Conservation (phyloP, 2,888 invertebrate species). For the Drosophila histrio region DNA sequence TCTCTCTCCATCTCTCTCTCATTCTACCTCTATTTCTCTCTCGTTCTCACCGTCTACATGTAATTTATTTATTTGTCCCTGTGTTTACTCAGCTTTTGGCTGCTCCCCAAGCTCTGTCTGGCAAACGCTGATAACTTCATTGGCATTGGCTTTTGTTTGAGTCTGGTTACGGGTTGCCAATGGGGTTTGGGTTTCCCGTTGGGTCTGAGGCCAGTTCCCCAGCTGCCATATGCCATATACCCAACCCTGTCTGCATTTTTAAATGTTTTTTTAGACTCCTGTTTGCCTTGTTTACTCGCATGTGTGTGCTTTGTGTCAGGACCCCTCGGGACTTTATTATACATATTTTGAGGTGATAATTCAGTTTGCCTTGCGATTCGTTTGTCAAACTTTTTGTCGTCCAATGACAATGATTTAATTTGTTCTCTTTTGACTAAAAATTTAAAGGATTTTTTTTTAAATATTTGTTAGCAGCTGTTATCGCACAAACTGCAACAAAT, state of each 20-base stretch:
- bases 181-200: conserved; percentile 6
- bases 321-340: conserved; percentile 74
- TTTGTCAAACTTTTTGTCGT: conserved; percentile 43
- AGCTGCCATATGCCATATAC: conserved; percentile 43
- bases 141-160: conserved; percentile 65
- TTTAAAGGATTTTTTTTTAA: conserved; percentile 58
- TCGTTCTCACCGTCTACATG: conserved; percentile 30
- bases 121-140: conserved; percentile 76
- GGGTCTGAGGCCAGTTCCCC: conserved; percentile 23
- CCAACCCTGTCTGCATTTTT: conserved; percentile 39
- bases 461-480: conserved; percentile 72
- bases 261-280: conserved; percentile 36
- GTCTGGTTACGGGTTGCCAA: conserved; percentile 29
- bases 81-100: conserved; percentile 60
- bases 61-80: conserved; percentile 72
- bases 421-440: conserved; percentile 36
- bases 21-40: background rate
- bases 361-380: conserved; percentile 55
- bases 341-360: conserved; percentile 80
- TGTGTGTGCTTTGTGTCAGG: conserved; percentile 49
- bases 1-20: background rate
- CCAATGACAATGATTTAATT: conserved; percentile 43
- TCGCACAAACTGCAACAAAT: conserved; percentile 51
- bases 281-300: conserved; percentile 28
- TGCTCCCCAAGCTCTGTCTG: conserved; percentile 73